phyloP scores from a whole-genome alignment of 2,797 vertebrate genomes.

The Rhinella marina region DNA sequence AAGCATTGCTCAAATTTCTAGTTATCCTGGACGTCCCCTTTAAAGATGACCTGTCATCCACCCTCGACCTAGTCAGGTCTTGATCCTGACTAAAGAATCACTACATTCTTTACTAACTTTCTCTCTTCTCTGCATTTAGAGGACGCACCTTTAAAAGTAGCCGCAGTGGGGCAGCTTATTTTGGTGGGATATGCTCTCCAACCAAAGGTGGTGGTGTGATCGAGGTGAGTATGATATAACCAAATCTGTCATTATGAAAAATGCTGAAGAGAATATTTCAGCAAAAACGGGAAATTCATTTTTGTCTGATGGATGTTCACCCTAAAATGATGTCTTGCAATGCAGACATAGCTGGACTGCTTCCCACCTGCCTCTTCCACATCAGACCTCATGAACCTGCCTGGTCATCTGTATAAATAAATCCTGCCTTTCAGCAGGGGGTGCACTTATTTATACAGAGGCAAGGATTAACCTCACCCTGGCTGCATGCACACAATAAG shows the following conservation, averaged over 20 bases:
- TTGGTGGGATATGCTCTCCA: conserved; percentile 87
- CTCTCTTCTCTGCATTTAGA: conserved; percentile 36
- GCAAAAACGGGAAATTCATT: background rate
- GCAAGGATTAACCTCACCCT: too few relatives aligned
- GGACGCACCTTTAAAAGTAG: conserved; percentile 87
- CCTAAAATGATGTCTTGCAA: background rate
- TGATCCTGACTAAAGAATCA: background rate
- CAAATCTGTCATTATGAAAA: background rate
- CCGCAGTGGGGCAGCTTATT: conserved; percentile 88
- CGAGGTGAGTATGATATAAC: conserved; percentile 79
- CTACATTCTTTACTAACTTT: background rate
- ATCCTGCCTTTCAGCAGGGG: background rate
- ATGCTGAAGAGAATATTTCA: background rate
- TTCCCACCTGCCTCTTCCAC: background rate
- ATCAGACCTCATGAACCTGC: background rate
- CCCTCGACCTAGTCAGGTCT: background rate
- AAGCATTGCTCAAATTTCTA: too few relatives aligned
- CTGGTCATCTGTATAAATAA: background rate
- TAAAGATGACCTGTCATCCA: too few relatives aligned
- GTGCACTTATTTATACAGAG: too few relatives aligned
- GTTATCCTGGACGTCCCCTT: too few relatives aligned
- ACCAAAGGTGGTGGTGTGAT: conserved; percentile 86
- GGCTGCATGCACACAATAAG: too few relatives aligned
- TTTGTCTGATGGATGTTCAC: background rate
- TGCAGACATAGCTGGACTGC: background rate